Evolutionary conservation across 2,113 vertebrate genomes (phyloP), one percentile per base, ranked within the genome.

Genomic region (Percopsis transmontana): DNA sequence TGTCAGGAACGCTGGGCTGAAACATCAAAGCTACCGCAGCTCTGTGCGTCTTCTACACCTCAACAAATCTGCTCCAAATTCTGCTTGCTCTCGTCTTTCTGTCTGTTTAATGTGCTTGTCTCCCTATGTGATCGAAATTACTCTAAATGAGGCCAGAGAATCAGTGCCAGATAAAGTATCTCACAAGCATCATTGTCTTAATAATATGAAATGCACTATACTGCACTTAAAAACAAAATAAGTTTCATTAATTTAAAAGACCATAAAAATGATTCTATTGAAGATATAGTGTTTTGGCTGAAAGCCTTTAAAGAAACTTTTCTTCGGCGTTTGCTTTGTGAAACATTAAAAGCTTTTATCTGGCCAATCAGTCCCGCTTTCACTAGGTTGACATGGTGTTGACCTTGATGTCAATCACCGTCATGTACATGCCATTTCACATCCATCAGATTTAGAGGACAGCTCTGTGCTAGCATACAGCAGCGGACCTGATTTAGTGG

Each of bases 11-110:
- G 72, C 59, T 72, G 76, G 58, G 62, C 0, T 16, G 59, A 82
- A 84, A 88, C 80, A 88, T 87, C 87, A 86, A 88, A 88, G 82
- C 79, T 63, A 67, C 80, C 2, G 15, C 72, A 78, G 72, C 64
- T 72, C 54, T 65, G 74, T 65, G 74, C 82, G 69, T 71, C 83
- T 73, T 79, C 83, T 77, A 82, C 82, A 79, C 76, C 82, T 88
- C 84, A 85, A 80, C 84, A 85, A 83, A 72, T 86, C 74, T 69
- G 79, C 73, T 84, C 72, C 68, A 79, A 80, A 85, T 87, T 75
- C 70, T 58, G 66, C 65, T 68, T 74, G 75, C 58, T 72, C 60
- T 77, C 64, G 42, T 62, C 48, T 63, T 62, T 69, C 21, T 27
- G 61, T 72, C 61, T 65, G 15, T 13, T 68, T 85, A 79, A 76